Conservation (phyloP, 1,140 invertebrate genomes). For the Tetramorium simillimum region DNA sequence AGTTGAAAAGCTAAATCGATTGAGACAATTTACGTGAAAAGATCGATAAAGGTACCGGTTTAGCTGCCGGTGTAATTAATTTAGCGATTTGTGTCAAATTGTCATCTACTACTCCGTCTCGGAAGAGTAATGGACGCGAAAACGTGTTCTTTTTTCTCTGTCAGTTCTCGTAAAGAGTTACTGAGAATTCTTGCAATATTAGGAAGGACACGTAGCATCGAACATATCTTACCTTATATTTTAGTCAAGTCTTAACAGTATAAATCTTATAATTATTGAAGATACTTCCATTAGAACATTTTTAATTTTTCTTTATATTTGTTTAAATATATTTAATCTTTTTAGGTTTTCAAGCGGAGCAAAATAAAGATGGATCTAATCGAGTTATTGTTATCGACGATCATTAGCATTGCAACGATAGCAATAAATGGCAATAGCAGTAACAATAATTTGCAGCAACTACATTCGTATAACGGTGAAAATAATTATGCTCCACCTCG, state of each 20-base stretch:
- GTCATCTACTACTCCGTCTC: conserved; percentile 31
- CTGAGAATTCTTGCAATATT: neutral
- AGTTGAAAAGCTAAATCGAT: neutral
- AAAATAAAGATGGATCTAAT: neutral
- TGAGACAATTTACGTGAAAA: conserved; percentile 10
- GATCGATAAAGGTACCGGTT: conserved; percentile 3
- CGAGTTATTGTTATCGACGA: neutral
- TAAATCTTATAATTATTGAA: neutral
- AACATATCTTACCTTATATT: neutral
- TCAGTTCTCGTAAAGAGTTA: neutral
- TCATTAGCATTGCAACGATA: neutral
- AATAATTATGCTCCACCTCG: conserved; percentile 36
- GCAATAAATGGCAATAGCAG: neutral
- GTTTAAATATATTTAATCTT: neutral
- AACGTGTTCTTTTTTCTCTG: neutral
- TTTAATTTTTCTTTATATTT: neutral
- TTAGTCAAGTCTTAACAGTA: neutral
- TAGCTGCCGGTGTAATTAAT: conserved; percentile 23
- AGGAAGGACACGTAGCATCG: neutral
- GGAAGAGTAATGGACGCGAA: neutral
- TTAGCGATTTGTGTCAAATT: conserved; percentile 49
- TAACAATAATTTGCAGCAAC: neutral
- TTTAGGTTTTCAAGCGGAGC: neutral
- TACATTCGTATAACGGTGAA: neutral
- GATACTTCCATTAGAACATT: neutral